Conservation (phyloP, 2,113 vertebrate genomes). For the Cyprinodon brontotheroides region DNA sequence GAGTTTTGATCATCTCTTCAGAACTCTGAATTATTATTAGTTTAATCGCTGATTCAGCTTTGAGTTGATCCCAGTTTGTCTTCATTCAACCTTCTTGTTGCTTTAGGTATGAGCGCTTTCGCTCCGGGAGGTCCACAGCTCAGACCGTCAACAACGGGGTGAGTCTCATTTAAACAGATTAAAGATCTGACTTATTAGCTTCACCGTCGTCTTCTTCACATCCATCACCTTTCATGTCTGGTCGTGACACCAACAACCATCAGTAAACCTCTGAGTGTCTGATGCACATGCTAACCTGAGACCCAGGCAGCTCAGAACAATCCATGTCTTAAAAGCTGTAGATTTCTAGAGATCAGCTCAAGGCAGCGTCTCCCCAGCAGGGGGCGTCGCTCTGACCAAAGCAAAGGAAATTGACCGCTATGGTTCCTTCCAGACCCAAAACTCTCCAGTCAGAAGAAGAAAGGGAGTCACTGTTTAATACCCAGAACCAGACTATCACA, state of each 20-base stretch:
- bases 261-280: conserved; percentile 2
- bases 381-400: too few species aligned
- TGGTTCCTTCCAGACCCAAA: neutral
- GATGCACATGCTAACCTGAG: neutral
- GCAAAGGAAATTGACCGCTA: neutral
- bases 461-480: too few species aligned
- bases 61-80: neutral
- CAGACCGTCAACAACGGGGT: conserved; percentile 93
- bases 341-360: neutral
- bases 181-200: neutral
- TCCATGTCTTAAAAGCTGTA: neutral
- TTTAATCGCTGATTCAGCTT: too few species aligned
- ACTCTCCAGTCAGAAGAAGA: neutral
- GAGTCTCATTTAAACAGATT: conserved; percentile 67
- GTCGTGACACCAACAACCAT: neutral
- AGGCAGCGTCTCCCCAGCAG: neutral
- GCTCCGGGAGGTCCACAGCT: conserved; percentile 84
- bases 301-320: neutral
- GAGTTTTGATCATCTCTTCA: too few species aligned
- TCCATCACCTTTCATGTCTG: conserved; percentile 1
- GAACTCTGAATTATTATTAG: too few species aligned
- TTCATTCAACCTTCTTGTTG: conserved; percentile 13
- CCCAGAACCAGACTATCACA: too few species aligned
- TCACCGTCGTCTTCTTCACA: neutral
- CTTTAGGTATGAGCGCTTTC: conserved; percentile 91